Evolutionary conservation across 2,113 vertebrate species (phyloP), one percentile per base, ranked within the genome.

Genomic region (Herpetotheres cachinnans): DNA sequence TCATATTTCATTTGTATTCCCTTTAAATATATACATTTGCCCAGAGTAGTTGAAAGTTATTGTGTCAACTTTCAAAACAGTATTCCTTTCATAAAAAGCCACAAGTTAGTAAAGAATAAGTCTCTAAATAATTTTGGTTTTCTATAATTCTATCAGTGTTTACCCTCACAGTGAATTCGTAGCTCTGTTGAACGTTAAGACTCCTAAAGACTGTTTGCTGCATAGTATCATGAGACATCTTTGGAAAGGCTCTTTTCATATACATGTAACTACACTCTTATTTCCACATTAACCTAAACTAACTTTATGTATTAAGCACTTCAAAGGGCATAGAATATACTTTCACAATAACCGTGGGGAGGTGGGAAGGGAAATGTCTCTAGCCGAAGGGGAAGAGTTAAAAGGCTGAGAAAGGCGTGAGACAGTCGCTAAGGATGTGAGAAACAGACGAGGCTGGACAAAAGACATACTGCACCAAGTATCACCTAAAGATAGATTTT

Each of bases 1-100:
- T 91, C 66, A 50, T 16, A 24, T 93, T 94, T 80, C 72, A 94
- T 63, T 88, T 88, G 18, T 78, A 69, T 65, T 83, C 27, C n/a
- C 46, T 78, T 86, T 62, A 88, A 86, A 86, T 63, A 80, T 13
- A 84, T 16, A 70, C 2, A 11, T 71, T 85, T 86, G 44, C 27
- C 10, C 65, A 56, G 27, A 56, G 26, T 77, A 65, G 58, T 19
- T 73, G 32, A 10, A 95, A 90, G n/a, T 85, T 83, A 80, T 20
- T 61, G 7, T 8, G 6, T 62, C 50, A 91, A 58, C 36, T 87
- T 50, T 61, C 61, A 69, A 63, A 88, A 82, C 21, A 61, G n/a
- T 19, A 5, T 36, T 89, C 32, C 52, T 83, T 71, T 95, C 40
- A 58, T 16, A 59, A 85, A 54, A 79, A 79, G 15, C 30, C 1